These are phyloP conservation scores for Deroptyus accipitrinus DNA, from an alignment of 2,113 vertebrate species.

Conservation along the genomic window DNA sequence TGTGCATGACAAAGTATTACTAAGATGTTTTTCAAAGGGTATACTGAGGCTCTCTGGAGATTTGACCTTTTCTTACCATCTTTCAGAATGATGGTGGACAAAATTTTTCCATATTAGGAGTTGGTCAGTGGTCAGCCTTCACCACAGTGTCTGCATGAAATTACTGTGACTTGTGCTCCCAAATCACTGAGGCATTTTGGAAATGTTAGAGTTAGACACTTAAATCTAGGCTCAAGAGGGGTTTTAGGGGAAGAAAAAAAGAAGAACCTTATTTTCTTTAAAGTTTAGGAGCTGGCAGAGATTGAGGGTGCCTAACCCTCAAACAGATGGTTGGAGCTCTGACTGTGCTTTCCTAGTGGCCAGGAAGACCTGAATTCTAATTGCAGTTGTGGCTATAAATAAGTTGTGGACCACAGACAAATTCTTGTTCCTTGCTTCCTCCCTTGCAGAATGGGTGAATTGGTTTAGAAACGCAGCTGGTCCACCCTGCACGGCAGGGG, in stretches of 20 bases:
- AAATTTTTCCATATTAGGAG: slow-evolving; percentile 6
- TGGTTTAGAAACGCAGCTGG: neutral
- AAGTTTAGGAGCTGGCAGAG: neutral
- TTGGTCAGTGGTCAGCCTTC: slow-evolving; percentile 2
- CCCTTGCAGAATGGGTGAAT: neutral
- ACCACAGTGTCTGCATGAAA: neutral
- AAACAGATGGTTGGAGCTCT: neutral
- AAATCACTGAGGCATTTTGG: neutral
- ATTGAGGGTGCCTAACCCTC: neutral
- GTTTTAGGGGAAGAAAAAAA: neutral
- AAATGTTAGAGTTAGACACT: neutral
- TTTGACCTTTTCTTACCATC: neutral
- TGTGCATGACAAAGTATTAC: slow-evolving; percentile 24
- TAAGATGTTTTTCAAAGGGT: slow-evolving; percentile 45
- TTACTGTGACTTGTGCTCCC: neutral
- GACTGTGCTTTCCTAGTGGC: neutral
- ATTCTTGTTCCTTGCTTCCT: neutral
- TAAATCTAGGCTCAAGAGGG: neutral
- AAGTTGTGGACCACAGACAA: neutral
- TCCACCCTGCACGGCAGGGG: neutral
- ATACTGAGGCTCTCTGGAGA: neutral
- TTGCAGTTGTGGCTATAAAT: neutral
- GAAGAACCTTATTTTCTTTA: neutral
- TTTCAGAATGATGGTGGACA: neutral
- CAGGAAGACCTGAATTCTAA: slow-evolving; percentile 1